phyloP scores from a whole-genome alignment of 2,888 invertebrate genomes.

The Sarcophaga rosellei region DNA sequence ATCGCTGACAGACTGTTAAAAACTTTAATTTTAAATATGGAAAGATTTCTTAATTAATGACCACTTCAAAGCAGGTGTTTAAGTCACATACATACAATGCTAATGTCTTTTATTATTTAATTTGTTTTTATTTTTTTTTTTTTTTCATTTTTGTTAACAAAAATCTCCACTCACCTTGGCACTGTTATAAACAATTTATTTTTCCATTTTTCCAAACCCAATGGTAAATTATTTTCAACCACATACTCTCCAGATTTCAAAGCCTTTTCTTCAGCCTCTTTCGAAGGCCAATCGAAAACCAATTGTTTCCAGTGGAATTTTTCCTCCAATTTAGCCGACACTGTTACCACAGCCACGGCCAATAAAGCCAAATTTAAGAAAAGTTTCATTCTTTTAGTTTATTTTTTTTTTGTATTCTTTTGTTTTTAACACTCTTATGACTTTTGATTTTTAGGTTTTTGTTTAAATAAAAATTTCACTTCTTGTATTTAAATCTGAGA shows the following conservation, averaged over 20 bases:
- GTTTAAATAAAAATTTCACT: slow-evolving; percentile 19
- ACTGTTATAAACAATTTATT: slow-evolving; percentile 87
- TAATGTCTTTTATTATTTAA: no score
- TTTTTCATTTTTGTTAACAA: slow-evolving; percentile 6
- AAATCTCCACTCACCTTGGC: slow-evolving; percentile 82
- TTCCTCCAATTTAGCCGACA: slow-evolving; percentile 83
- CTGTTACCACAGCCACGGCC: slow-evolving; percentile 31
- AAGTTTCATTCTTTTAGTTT: slow-evolving; percentile 50
- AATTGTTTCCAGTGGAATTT: slow-evolving; percentile 88
- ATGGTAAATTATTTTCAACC: slow-evolving; percentile 86
- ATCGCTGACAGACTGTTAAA: no score
- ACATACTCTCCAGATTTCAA: slow-evolving; percentile 84
- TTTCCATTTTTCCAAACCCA: slow-evolving; percentile 88
- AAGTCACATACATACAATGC: no score
- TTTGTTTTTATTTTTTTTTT: no score
- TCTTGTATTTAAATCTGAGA: slow-evolving; percentile 11
- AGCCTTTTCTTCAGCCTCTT: slow-evolving; percentile 84
- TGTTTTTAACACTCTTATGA: background rate
- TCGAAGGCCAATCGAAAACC: slow-evolving; percentile 86
- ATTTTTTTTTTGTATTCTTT: background rate
- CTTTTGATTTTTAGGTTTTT: slow-evolving; percentile 1
- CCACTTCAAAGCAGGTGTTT: no score
- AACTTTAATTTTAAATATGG: no score
- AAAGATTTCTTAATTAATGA: no score
- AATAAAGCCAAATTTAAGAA: slow-evolving; percentile 25